These are phyloP conservation scores for Abscondita cerata DNA, from an alignment of 2,888 invertebrate genomes.

Conservation along the genomic window DNA sequence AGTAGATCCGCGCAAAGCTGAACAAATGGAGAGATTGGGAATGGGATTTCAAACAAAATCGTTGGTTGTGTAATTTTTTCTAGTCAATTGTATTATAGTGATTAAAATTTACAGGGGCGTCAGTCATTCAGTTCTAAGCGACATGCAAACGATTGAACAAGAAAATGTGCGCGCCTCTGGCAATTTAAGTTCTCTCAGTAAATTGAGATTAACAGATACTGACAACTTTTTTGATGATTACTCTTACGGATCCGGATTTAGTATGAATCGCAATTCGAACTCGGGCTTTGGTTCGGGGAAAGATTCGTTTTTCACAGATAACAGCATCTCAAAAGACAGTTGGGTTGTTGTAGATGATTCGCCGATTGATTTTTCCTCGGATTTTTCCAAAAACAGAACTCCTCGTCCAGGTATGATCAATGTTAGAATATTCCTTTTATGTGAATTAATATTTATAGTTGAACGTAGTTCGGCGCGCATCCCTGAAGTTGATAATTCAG, in stretches of 20 bases:
- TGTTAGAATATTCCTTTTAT: not conserved
- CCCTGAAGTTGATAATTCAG: conserved; percentile 58
- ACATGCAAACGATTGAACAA: conserved; percentile 93
- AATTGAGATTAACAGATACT: conserved; percentile 52
- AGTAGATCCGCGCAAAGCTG: conserved; percentile 82
- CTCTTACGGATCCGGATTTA: conserved; percentile 63
- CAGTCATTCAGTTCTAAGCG: conserved; percentile 86
- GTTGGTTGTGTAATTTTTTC: conserved; percentile 51
- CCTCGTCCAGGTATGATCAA: conserved; percentile 25
- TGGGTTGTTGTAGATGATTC: conserved; percentile 59
- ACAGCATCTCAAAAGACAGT: conserved; percentile 49
- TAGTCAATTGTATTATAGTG: not conserved
- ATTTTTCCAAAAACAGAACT: conserved; percentile 34
- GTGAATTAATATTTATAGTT: conserved; percentile 10
- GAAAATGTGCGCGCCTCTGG: conserved; percentile 65
- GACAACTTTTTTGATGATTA: conserved; percentile 64
- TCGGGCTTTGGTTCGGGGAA: conserved; percentile 41
- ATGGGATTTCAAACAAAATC: conserved; percentile 77
- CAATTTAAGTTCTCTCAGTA: conserved; percentile 57
- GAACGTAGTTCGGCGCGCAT: conserved; percentile 35
- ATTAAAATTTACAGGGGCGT: conserved; percentile 62
- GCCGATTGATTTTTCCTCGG: conserved; percentile 42
- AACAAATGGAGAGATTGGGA: conserved; percentile 90
- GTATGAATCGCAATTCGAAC: conserved; percentile 65
- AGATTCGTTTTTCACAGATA: conserved; percentile 46